Evolutionary conservation across 1,140 invertebrate species (phyloP), one percentile per base, ranked within the genome.

Genomic region (Ooceraea biroi): DNA sequence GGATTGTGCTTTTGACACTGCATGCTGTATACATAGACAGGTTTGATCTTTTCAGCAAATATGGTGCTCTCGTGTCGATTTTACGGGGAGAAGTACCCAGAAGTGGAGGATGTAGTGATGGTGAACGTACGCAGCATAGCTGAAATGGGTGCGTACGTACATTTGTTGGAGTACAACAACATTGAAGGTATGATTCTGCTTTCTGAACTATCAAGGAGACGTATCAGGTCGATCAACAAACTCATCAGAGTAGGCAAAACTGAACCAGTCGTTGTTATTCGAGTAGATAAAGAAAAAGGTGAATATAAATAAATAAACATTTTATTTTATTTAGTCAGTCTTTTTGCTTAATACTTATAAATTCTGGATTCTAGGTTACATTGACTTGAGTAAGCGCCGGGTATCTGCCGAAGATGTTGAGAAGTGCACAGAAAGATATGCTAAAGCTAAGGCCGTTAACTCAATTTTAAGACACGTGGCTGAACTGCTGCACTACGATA

Each of bases 231-330:
- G 55, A 99, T 99, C 88, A 99, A 99, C 95, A 99, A 99, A 96
- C 95, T 99, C 72, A 99, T 99, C 93, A 96, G 99, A 88, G 98
- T 99, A 61, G 99, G 99, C 46, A 98, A 99, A 95, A 99, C 97
- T 82, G 99, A 99, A 95, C 99, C 99, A 80, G 99, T 99, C 46
- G 99, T 99, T 65, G 99, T 99, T 50, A 99, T 99, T 93, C 96
- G 99, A 95, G 99, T 99, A 10, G 99, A 99, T 92, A 99, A 99
- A 96, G 98, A 99, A 90, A 99, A 99, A 96, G 99, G 98, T 98
- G 94, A 90, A 68, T 50, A 46, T 5, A 52, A 36, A 66, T n/a
- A 17, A 46, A 36, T 60, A 4, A 14, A 5, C 4, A 0, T 66
- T 11, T 17, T 68, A 78, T 65, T 57, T 14, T 14, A 72, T 72